Evolutionary conservation across 2,113 vertebrate species (phyloP), one percentile per base, ranked within the genome.

Genomic region (Labeo catla): DNA sequence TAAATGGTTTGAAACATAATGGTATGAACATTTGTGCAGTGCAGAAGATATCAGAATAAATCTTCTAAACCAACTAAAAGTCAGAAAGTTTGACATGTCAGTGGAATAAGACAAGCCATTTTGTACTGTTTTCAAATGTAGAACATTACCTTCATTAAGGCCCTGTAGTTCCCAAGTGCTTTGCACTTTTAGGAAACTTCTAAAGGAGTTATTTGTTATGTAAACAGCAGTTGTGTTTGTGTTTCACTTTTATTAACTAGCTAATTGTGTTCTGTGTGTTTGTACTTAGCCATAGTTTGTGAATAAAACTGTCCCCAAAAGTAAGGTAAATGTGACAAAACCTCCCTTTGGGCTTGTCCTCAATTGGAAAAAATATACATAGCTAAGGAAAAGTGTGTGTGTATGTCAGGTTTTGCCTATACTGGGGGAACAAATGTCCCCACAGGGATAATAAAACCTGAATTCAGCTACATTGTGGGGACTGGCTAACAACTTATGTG

Each of bases 281-380:
- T 19, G 16, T 72, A 13, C 43, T 2, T n/a, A 47, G 21, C 43
- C 43, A 23, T 49, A 76, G 10, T 15, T 49, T 34, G 76, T 77
- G 49, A 7, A 50, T 77, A 36, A 77, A 77, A 54, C 34, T 36
- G 45, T 49, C 45, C 45, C 73, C 39, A 10, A 76, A 50, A 28
- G 11, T 76, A 10, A 28, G 73, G 73, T 50, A 76, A 76, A 76
- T 76, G 73, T 76, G 12, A 49, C 45, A 76, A 13, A 76, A 5
- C 15, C 76, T 77, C 76, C 76, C 76, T 77, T 54, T 10, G 76
- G 76, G 49, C 15, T 36, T 54, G 76, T 19, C 76, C 76, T 54
- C 28, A 77, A 77, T 77, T 54, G 50, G 50, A 54, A 34, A 52
- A 54, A 77, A 77, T 54, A 77, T 77, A 36, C 50, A 52, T 77